Evolutionary conservation across 2,113 vertebrate species (phyloP).

Genomic region (Malaclemys terrapin): DNA sequence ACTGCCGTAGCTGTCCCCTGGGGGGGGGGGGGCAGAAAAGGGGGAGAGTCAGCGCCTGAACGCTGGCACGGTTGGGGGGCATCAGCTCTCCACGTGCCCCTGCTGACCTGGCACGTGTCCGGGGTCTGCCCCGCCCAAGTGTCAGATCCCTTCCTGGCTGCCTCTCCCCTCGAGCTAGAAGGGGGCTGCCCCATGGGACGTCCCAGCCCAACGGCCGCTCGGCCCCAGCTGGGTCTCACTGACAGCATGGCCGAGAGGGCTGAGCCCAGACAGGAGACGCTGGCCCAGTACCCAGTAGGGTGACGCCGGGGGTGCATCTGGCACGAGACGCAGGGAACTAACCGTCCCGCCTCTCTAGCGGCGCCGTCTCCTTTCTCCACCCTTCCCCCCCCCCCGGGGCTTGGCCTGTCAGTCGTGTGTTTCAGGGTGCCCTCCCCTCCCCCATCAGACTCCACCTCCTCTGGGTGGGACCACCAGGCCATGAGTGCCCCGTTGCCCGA

Average conservation of each 20-base stretch:
- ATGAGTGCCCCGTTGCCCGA: not conserved
- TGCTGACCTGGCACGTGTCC: not conserved
- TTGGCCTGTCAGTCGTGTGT: no score
- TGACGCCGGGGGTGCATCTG: not conserved
- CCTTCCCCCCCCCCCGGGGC: no score
- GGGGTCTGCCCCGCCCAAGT: not conserved
- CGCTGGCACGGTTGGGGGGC: not conserved
- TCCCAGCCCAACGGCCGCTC: no score
- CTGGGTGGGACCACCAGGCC: not conserved
- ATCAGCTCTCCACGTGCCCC: not conserved
- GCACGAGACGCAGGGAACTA: not conserved
- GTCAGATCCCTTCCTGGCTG: not conserved
- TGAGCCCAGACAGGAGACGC: not conserved
- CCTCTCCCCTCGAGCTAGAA: no score
- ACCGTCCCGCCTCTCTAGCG: no score
- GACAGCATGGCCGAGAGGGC: not conserved
- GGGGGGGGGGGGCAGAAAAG: rapidly evolving
- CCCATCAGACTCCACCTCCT: constrained; percentile 42
- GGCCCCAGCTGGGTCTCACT: not conserved
- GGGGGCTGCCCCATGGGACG: not conserved
- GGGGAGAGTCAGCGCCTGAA: constrained; percentile 54
- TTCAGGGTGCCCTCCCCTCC: constrained; percentile 14
- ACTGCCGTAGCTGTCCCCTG: constrained; percentile 19
- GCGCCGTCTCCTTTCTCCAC: no score
- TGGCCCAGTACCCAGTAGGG: not conserved